These are phyloP conservation scores for Metalampra italica DNA, from an alignment of 2,888 invertebrate genomes.

Conservation along the genomic window DNA sequence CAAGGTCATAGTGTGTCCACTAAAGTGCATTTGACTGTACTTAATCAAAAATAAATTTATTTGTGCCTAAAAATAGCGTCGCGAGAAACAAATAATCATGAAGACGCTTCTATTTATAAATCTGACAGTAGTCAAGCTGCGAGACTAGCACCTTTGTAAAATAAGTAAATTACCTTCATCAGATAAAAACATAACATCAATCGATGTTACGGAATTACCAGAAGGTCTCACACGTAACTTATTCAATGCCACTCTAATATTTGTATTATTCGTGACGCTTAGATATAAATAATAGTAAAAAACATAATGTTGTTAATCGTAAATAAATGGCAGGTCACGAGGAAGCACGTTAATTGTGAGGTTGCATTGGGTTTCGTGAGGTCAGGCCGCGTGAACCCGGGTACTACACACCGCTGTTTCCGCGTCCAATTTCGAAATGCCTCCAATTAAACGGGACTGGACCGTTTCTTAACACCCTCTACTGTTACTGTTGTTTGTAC, in stretches of 20 bases:
- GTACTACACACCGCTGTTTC: conserved; percentile 4
- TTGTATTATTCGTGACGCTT: not conserved
- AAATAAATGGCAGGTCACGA: conserved; percentile 13
- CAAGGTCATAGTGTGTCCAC: no score
- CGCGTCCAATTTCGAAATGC: conserved; percentile 11
- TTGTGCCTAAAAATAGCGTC: no score
- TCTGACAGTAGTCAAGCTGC: no score
- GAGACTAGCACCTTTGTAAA: no score
- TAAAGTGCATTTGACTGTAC: no score
- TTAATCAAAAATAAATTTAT: no score
- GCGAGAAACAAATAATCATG: no score
- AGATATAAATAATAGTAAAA: not conserved
- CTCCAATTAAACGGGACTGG: conserved; percentile 11
- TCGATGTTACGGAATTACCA: not conserved
- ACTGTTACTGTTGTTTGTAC: not conserved
- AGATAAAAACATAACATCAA: not conserved
- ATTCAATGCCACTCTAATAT: conserved; percentile 1
- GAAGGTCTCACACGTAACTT: conserved; percentile 2
- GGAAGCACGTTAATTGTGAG: conserved; percentile 9
- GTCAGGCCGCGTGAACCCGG: conserved; percentile 11
- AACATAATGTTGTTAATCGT: conserved; percentile 4
- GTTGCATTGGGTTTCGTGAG: conserved; percentile 12
- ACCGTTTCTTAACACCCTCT: conserved; percentile 3
- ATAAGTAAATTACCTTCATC: not conserved
- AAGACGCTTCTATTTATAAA: no score